These are phyloP conservation scores for Lagria hirta DNA, from an alignment of 2,888 invertebrate genomes.

Conservation along the genomic window DNA sequence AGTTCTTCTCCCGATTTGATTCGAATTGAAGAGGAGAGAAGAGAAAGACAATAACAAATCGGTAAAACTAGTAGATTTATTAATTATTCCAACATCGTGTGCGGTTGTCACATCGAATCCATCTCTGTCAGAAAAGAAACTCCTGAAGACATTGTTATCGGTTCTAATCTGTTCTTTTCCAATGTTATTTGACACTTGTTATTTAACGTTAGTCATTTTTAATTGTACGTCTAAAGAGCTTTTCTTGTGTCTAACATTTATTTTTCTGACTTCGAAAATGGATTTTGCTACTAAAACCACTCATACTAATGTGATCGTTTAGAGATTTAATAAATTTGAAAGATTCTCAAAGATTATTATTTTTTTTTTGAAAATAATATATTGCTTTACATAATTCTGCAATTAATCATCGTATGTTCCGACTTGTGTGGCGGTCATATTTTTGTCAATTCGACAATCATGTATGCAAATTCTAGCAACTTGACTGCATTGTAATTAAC, in stretches of 20 bases:
- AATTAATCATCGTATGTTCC: slow-evolving; percentile 15
- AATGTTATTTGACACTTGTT: slow-evolving; percentile 42
- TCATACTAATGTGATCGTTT: too few species aligned
- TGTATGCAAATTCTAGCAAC: slow-evolving; percentile 32
- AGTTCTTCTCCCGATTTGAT: slow-evolving; percentile 1
- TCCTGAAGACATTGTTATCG: slow-evolving; percentile 41
- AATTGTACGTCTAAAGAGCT: slow-evolving; percentile 24
- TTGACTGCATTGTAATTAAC: slow-evolving; percentile 27
- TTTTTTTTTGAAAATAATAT: too few species aligned
- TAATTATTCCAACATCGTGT: slow-evolving; percentile 45
- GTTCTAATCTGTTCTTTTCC: slow-evolving; percentile 34
- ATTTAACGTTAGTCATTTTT: slow-evolving; percentile 39
- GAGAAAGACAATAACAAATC: slow-evolving; percentile 42
- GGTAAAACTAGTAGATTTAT: slow-evolving; percentile 47
- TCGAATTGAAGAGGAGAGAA: too few species aligned
- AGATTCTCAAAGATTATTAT: too few species aligned
- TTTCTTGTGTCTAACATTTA: not conserved
- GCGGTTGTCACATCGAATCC: slow-evolving; percentile 42
- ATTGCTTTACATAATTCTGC: slow-evolving; percentile 6
- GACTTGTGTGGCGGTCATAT: slow-evolving; percentile 28
- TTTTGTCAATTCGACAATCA: slow-evolving; percentile 31
- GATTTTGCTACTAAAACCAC: too few species aligned
- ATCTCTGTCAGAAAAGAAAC: slow-evolving; percentile 42
- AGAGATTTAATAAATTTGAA: too few species aligned
- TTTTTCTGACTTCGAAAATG: too few species aligned